Conservation (phyloP, 2,113 vertebrate species). For the Apodemus speciosus region DNA sequence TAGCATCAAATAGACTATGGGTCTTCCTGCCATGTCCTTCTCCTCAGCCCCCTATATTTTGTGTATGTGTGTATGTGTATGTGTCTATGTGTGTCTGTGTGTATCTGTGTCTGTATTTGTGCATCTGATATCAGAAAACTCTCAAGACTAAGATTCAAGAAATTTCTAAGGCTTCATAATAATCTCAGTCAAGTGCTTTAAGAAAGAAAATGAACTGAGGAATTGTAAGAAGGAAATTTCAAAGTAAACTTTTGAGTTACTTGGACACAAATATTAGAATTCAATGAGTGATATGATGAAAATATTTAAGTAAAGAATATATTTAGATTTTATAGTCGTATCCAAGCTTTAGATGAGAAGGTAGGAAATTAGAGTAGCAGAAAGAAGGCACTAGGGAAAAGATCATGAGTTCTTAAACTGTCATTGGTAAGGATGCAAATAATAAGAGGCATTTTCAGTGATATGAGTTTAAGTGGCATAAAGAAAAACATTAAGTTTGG, state of each 20-base stretch:
- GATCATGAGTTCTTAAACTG: not conserved
- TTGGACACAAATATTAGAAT: conserved; percentile 33
- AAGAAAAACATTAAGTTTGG: not conserved
- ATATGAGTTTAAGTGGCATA: not conserved
- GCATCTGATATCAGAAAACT: not conserved
- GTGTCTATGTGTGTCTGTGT: not conserved
- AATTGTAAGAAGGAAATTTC: not conserved
- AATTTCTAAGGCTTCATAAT: not conserved
- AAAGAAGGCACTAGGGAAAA: not conserved
- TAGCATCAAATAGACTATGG: not conserved
- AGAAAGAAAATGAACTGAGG: not conserved
- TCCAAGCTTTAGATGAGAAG: not conserved
- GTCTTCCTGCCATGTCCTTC: not conserved
- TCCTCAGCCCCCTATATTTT: not conserved
- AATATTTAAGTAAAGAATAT: not conserved
- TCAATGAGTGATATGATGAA: not conserved
- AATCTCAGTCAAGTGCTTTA: not conserved
- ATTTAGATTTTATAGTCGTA: not conserved
- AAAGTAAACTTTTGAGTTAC: not conserved
- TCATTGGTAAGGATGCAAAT: not conserved
- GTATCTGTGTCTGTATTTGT: not conserved
- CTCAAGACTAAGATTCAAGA: not conserved
- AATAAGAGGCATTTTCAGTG: not conserved
- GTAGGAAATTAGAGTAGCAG: not conserved
- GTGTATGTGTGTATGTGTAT: not conserved